Conservation (phyloP, 2,888 invertebrate genomes). For the Catocala fraxini region DNA sequence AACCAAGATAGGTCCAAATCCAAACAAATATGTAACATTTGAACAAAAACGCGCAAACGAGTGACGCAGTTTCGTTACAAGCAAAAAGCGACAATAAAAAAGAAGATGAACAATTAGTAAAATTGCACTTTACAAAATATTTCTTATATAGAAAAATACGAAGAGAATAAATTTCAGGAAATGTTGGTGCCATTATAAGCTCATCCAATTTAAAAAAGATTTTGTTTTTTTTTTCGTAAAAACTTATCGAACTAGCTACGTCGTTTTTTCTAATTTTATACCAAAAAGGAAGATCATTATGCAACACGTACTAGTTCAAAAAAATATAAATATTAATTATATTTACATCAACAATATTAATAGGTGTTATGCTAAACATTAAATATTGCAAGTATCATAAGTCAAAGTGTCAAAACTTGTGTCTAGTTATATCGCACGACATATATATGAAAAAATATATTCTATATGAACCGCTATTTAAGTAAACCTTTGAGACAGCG, state of each 20-base stretch:
- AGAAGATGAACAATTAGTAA: conserved; percentile 39
- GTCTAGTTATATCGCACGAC: conserved; percentile 43
- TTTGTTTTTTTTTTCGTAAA: conserved; percentile 52
- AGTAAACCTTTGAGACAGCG: conserved; percentile 66
- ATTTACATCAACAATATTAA: conserved; percentile 74
- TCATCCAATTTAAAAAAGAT: conserved; percentile 56
- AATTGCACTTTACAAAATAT: conserved; percentile 50
- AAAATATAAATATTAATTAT: conserved; percentile 49
- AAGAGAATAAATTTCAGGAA: conserved; percentile 46
- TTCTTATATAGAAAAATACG: conserved; percentile 51
- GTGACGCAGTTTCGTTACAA: conserved; percentile 39
- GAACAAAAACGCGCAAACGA: conserved; percentile 22
- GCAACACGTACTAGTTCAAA: conserved; percentile 51
- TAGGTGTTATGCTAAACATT: conserved; percentile 65
- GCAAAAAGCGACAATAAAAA: conserved; percentile 43
- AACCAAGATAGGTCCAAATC: conserved; percentile 19
- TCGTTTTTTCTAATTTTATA: conserved; percentile 39
- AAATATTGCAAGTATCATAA: conserved; percentile 82
- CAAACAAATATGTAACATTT: conserved; percentile 25
- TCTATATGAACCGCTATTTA: conserved; percentile 69
- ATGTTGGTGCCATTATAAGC: conserved; percentile 66
- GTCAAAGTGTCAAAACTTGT: conserved; percentile 66
- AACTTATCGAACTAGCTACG: conserved; percentile 43
- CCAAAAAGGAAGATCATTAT: conserved; percentile 56
- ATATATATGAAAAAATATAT: conserved; percentile 80